phyloP scores from a whole-genome alignment of 2,113 vertebrate genomes.

The Phrynocephalus versicolor region DNA sequence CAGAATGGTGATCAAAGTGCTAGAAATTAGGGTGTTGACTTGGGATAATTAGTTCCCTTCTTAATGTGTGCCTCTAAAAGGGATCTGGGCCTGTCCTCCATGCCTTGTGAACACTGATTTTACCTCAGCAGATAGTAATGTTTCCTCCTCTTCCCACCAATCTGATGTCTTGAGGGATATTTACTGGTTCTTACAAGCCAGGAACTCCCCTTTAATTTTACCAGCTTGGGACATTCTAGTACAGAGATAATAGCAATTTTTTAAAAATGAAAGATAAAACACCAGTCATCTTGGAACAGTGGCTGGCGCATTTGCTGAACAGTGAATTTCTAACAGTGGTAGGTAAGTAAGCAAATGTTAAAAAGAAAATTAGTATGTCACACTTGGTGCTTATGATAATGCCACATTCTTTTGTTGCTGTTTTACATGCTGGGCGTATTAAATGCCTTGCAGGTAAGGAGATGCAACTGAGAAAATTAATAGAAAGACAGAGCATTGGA shows the following conservation, averaged over 20 bases:
- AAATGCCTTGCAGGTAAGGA: slow-evolving; percentile 40
- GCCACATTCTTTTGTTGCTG: slow-evolving; percentile 53
- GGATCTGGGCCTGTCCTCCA: neutral
- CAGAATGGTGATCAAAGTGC: slow-evolving; percentile 54
- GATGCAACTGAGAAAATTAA: slow-evolving; percentile 49
- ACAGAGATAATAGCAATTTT: slow-evolving; percentile 58
- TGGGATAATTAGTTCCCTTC: slow-evolving; percentile 58
- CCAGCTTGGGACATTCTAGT: slow-evolving; percentile 45
- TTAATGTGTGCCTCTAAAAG: neutral
- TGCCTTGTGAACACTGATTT: neutral
- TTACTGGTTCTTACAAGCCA: slow-evolving; percentile 64
- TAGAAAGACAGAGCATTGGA: neutral
- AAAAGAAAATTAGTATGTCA: slow-evolving; percentile 53
- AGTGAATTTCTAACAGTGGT: slow-evolving; percentile 28
- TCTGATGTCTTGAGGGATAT: slow-evolving; percentile 56
- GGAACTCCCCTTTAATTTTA: slow-evolving; percentile 57
- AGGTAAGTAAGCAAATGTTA: neutral
- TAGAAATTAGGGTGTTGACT: slow-evolving; percentile 62
- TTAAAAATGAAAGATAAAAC: slow-evolving; percentile 60
- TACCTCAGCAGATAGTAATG: slow-evolving; percentile 39
- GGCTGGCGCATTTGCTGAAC: slow-evolving; percentile 57
- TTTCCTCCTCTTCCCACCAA: slow-evolving; percentile 14
- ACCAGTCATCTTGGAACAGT: slow-evolving; percentile 47
- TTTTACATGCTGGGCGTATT: slow-evolving; percentile 46
- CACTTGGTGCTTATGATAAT: slow-evolving; percentile 55